Conservation (phyloP, 1,140 invertebrate species). For the Radopholus similis region DNA sequence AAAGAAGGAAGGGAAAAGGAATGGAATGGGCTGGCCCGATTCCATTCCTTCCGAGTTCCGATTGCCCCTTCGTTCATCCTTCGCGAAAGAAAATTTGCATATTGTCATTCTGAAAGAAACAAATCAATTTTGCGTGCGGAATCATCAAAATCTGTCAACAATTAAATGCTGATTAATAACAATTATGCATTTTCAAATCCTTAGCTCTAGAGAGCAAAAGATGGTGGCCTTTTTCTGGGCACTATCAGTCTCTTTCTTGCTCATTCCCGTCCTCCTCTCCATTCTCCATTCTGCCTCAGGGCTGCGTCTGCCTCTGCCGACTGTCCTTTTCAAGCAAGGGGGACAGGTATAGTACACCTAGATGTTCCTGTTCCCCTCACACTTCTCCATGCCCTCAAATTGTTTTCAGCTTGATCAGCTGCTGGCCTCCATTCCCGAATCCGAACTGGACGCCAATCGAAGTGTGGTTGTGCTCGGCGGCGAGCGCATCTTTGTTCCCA, state of each 20-base stretch:
- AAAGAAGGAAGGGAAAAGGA: not conserved
- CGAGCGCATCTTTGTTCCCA: conserved; percentile 31
- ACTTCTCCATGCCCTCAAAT: not conserved
- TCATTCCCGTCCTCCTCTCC: no score
- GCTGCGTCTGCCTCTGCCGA: no score
- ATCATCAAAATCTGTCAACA: no score
- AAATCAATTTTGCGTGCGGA: no score
- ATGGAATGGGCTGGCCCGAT: not conserved
- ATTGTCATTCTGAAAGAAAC: no score
- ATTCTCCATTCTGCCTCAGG: no score
- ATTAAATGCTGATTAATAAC: no score
- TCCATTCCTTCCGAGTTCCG: not conserved
- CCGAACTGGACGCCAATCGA: conserved; percentile 13
- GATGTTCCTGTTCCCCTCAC: no score
- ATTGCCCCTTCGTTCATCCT: not conserved
- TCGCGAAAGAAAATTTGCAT: no score
- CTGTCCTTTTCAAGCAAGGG: no score
- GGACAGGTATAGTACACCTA: no score
- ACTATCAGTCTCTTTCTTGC: no score
- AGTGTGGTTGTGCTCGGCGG: conserved; percentile 14
- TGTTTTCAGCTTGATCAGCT: not conserved
- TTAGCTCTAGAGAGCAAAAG: not conserved
- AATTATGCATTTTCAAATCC: not conserved
- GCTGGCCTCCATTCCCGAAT: not conserved
- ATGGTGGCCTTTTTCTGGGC: not conserved